These are phyloP conservation scores for Cerastoderma edule DNA, from an alignment of 2,888 invertebrate species.

Conservation along the genomic window DNA sequence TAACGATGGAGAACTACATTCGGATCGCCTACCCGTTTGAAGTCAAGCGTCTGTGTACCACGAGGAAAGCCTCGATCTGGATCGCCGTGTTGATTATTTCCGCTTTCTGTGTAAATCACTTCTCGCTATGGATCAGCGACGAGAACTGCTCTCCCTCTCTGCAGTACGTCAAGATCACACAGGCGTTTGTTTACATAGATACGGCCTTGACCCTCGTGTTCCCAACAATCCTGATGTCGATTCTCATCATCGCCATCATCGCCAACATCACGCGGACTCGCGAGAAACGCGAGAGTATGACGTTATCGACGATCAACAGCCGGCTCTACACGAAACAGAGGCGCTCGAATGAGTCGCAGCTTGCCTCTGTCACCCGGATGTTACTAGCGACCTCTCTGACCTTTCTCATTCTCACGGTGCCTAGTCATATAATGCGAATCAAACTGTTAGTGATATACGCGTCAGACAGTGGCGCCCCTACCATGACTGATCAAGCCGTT, in stretches of 20 bases:
- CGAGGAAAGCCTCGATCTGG: slow-evolving; percentile 58
- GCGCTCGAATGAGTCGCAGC: slow-evolving; percentile 23
- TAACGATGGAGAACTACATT: slow-evolving; percentile 46
- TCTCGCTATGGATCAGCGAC: slow-evolving; percentile 62
- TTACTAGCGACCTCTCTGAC: slow-evolving; percentile 71
- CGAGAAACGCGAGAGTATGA: slow-evolving; percentile 25
- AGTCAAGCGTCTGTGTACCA: slow-evolving; percentile 65
- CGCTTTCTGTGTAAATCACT: slow-evolving; percentile 57
- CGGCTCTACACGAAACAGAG: slow-evolving; percentile 11
- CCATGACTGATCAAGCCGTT: slow-evolving; percentile 45
- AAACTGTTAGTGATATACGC: slow-evolving; percentile 40
- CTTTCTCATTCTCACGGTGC: slow-evolving; percentile 70
- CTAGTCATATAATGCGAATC: slow-evolving; percentile 71
- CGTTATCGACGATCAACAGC: neutral
- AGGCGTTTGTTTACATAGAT: slow-evolving; percentile 59
- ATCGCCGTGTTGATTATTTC: slow-evolving; percentile 46
- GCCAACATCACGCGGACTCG: slow-evolving; percentile 23
- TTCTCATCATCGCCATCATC: slow-evolving; percentile 41
- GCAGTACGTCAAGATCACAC: slow-evolving; percentile 33
- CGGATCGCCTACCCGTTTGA: slow-evolving; percentile 91
- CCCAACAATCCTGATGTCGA: slow-evolving; percentile 61
- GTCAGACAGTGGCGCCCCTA: slow-evolving; percentile 13
- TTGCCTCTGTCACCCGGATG: slow-evolving; percentile 69
- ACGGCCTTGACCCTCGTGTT: slow-evolving; percentile 60
- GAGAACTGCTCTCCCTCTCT: slow-evolving; percentile 34